A percentile compares a stretch with the other conserved stretches of the same genome.
Evolutionary conservation across 2,113 vertebrate species (phyloP).

Genomic region (Alectura lathami): DNA sequence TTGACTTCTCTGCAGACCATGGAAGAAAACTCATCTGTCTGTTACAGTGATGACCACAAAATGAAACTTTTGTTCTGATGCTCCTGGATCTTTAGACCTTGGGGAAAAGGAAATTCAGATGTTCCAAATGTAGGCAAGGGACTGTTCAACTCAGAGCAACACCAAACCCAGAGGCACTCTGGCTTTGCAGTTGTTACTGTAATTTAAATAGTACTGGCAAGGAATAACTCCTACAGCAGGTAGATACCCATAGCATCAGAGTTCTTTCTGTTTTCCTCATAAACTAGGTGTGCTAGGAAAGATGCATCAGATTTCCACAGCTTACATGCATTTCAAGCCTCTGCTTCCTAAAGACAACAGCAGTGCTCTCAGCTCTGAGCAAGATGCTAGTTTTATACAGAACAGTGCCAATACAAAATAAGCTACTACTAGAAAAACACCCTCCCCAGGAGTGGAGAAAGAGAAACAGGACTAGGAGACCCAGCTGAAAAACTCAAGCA

Average conservation of each 20-base stretch:
- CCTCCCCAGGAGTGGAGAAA: neutral
- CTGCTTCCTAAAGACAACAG: neutral
- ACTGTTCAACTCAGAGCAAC: neutral
- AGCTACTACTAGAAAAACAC: neutral
- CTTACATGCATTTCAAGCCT: neutral
- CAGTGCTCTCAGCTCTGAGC: neutral
- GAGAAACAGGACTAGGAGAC: neutral
- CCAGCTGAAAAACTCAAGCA: neutral
- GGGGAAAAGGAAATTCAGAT: neutral
- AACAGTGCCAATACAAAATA: neutral
- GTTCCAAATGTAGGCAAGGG: neutral
- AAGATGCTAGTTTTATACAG: neutral
- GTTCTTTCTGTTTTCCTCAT: neutral
- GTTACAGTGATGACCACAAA: neutral
- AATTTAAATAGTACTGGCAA: neutral
- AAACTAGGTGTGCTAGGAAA: neutral
- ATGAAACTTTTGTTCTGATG: neutral
- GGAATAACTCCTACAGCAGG: neutral
- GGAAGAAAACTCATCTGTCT: neutral
- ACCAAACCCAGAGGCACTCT: neutral
- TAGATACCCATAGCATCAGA: no score
- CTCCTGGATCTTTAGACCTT: neutral
- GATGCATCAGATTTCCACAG: fast-evolving
- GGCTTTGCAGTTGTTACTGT: neutral
- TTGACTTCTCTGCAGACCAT: neutral